A percentile compares a stretch with the other conserved stretches of the same genome.
phyloP scores from a whole-genome alignment of 2,797 vertebrate species.

The Sphaeramia orbicularis region DNA sequence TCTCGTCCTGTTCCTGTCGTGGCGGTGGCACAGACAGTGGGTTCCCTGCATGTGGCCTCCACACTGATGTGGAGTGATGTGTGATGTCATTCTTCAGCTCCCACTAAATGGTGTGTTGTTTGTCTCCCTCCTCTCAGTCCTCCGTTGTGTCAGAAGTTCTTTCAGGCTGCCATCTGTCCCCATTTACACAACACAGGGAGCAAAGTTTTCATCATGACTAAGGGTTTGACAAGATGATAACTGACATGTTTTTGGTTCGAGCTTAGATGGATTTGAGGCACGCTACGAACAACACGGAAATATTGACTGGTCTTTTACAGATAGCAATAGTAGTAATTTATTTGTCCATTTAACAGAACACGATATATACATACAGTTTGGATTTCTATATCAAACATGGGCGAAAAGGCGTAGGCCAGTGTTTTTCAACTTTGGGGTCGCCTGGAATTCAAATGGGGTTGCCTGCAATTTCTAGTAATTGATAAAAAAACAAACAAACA shows the following conservation, averaged over 20 bases:
- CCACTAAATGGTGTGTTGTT: conserved; percentile 64
- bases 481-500: too few species aligned
- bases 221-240: conserved; percentile 11
- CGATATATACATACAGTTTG: too few species aligned
- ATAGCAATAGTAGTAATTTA: too few species aligned
- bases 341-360: too few species aligned
- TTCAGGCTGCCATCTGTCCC: conserved; percentile 47
- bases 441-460: too few species aligned
- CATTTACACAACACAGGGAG: conserved; percentile 8
- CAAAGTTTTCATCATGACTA: conserved; percentile 13
- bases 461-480: too few species aligned
- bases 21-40: conserved; percentile 37
- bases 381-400: too few species aligned
- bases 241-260: conserved; percentile 1
- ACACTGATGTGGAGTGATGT: conserved; percentile 43
- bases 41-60: conserved; percentile 61
- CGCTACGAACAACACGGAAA: neutral
- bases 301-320: conserved; percentile 1
- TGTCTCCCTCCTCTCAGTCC: conserved; percentile 58
- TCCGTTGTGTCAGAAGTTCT: conserved; percentile 34
- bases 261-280: neutral
- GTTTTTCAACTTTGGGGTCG: too few species aligned
- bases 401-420: too few species aligned
- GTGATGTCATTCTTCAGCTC: conserved; percentile 43
- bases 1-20: too few species aligned